A percentile compares a stretch with the other conserved stretches of the same genome.
Conservation (phyloP, 2,888 invertebrate genomes). For the Drosophila colorata region DNA sequence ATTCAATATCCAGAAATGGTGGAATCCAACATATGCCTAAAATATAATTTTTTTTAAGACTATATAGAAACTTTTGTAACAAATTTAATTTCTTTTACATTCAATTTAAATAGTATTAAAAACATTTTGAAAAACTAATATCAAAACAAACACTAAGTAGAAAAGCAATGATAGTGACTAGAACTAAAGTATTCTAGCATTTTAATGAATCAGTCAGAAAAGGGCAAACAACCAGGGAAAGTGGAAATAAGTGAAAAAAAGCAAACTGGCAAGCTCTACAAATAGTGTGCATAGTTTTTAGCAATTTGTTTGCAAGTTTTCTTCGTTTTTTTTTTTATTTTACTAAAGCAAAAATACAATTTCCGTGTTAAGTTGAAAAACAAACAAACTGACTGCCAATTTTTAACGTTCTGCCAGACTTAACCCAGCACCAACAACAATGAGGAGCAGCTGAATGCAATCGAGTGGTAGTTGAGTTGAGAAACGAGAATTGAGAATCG, state of each 20-base stretch:
- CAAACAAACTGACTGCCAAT: slow-evolving; percentile 75
- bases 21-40: too few species aligned
- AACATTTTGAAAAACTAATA: background rate
- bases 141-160: background rate
- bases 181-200: background rate
- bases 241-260: background rate
- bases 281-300: slow-evolving; percentile 48
- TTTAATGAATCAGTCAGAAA: slow-evolving; percentile 25
- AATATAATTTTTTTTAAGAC: too few species aligned
- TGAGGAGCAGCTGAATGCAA: slow-evolving; percentile 34
- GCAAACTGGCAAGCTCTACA: slow-evolving; percentile 26
- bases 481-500: slow-evolving; percentile 28
- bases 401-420: slow-evolving; percentile 71
- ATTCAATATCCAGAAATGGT: too few species aligned
- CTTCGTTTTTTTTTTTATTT: slow-evolving; percentile 8
- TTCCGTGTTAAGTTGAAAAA: slow-evolving; percentile 74
- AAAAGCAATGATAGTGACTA: background rate
- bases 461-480: slow-evolving; percentile 40
- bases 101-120: too few species aligned
- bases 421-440: slow-evolving; percentile 38
- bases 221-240: slow-evolving; percentile 17
- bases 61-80: too few species aligned
- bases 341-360: slow-evolving; percentile 63
- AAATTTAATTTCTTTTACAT: too few species aligned
- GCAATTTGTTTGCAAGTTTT: slow-evolving; percentile 61